These are phyloP conservation scores for Dromius quadrimaculatus DNA, from an alignment of 2,888 invertebrate genomes.

Conservation along the genomic window DNA sequence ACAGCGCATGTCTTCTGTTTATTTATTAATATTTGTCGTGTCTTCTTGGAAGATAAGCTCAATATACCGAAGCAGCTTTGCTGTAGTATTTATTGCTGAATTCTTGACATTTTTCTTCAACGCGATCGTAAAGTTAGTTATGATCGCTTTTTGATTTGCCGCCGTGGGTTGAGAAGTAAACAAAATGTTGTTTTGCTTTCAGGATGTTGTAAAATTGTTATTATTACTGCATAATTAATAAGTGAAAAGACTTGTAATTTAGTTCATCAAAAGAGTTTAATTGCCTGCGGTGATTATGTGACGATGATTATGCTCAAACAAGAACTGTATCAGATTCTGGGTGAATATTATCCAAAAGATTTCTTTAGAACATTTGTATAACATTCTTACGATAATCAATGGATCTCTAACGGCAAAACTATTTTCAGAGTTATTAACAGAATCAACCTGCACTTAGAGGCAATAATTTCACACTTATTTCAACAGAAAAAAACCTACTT, in stretches of 20 bases:
- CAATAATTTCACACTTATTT: no score
- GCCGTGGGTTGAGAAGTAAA: background rate
- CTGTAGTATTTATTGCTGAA: background rate
- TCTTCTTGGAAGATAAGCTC: background rate
- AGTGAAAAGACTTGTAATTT: background rate
- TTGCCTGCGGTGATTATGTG: no score
- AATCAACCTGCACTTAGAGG: no score
- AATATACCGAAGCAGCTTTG: background rate
- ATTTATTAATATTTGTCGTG: constrained; percentile 29
- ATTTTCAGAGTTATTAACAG: no score
- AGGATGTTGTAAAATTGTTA: background rate
- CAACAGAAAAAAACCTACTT: no score
- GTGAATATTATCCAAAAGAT: no score
- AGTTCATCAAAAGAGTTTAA: no score
- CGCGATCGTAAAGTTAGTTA: constrained; percentile 1
- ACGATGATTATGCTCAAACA: no score
- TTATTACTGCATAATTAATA: background rate
- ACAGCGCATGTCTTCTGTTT: constrained; percentile 7
- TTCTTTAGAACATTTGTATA: no score
- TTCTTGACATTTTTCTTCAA: background rate
- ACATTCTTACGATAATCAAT: no score
- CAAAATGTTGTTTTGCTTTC: background rate
- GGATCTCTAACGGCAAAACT: no score
- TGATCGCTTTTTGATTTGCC: constrained; percentile 4
- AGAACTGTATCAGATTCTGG: no score